These are phyloP conservation scores for Coregonus sp. DNA, from an alignment of 2,797 vertebrate genomes.

Conservation along the genomic window DNA sequence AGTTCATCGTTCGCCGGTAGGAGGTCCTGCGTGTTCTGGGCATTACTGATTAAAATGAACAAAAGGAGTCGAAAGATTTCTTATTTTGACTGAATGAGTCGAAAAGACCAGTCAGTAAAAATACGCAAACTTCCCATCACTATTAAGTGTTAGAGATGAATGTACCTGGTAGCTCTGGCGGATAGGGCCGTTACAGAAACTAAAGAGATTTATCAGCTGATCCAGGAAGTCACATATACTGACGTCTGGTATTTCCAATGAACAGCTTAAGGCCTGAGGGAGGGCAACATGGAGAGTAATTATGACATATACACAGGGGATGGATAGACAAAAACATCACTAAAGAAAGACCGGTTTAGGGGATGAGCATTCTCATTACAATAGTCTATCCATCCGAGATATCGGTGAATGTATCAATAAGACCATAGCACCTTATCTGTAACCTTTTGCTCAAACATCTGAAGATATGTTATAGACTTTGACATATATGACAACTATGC, in stretches of 20 bases:
- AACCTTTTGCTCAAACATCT: too few species aligned
- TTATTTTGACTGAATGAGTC: too few species aligned
- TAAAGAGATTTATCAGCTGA: conserved; percentile 86
- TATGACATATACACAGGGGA: neutral
- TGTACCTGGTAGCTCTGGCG: conserved; percentile 82
- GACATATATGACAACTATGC: too few species aligned
- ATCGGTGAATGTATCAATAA: too few species aligned
- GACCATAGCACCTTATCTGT: too few species aligned
- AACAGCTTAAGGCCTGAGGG: conserved; percentile 86
- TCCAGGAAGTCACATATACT: conserved; percentile 83
- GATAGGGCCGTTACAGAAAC: conserved; percentile 87
- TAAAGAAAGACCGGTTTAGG: neutral
- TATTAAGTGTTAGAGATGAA: neutral
- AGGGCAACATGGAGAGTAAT: conserved; percentile 35
- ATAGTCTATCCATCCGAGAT: neutral
- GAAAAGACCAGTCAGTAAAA: too few species aligned
- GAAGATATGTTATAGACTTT: too few species aligned
- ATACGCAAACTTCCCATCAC: too few species aligned
- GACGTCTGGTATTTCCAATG: conserved; percentile 82
- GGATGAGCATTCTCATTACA: neutral
- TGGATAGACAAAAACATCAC: conserved; percentile 42
- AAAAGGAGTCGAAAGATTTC: too few species aligned
- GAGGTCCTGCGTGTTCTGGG: too few species aligned
- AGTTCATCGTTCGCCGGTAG: too few species aligned
- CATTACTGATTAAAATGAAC: too few species aligned